Evolutionary conservation across 2,888 invertebrate genomes (phyloP), one percentile per base, ranked within the genome.

Genomic region (Amphipoea oculea): DNA sequence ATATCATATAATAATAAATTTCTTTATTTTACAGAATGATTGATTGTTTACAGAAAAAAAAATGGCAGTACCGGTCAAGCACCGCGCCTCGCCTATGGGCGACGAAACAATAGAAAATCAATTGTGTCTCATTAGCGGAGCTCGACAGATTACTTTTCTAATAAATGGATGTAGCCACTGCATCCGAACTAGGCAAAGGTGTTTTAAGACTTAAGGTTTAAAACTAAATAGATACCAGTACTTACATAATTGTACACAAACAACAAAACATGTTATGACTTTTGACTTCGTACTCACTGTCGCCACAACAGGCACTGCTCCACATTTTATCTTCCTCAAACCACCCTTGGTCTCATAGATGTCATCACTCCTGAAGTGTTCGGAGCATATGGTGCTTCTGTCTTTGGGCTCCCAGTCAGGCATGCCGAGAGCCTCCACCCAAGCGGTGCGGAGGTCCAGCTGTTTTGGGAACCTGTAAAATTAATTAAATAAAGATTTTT

Each of bases 391-490:
- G 0, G 93, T 89, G 65, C 95, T 95, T 0, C 94, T 86, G 0
- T 95, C 95, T 66, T 93, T 94, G 0, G 94, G 94, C 80, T 94
- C 93, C 94, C 94, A 96, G 57, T 92, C 88, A 0, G 88, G 45
- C 73, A 94, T 83, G 12, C 92, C 92, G 0, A 96, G 89, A 0
- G 95, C 94, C 48, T 94, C 91, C 0, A 95, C 79, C 96, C 96
- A 96, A 0, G 92, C 89, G 6, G 87, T 86, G 0, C 95, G 92
- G 0, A 93, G 90, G 12, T 89, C 90, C 0, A 89, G 85, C 17
- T 96, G 95, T 81, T 93, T 95, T 0, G 96, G 96, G 12, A 96
- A 95, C 87, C 96, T 96, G 83, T 0, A 85, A 86, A n/a, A 9
- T 51, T 42, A 45, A 73, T 36, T 11, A 36, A 2, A 42, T 20